phyloP scores from a whole-genome alignment of 2,888 invertebrate genomes.

The Papilio gigon region DNA sequence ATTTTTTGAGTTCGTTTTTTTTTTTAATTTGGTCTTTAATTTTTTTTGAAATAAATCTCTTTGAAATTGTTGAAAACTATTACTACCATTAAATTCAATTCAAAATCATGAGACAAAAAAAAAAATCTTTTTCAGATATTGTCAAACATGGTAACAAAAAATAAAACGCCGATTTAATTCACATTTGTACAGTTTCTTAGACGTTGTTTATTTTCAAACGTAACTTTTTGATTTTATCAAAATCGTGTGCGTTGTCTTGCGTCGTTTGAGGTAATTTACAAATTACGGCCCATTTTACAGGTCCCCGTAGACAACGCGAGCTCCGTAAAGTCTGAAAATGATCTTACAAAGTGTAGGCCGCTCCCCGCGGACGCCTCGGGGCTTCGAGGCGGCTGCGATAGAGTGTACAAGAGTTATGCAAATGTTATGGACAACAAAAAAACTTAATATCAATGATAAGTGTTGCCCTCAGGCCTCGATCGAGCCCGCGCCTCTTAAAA shows the following conservation, averaged over 20 bases:
- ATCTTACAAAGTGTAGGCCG: slow-evolving; percentile 79
- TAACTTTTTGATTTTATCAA: slow-evolving; percentile 30
- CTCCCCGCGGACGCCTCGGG: slow-evolving; percentile 70
- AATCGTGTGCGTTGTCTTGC: slow-evolving; percentile 46
- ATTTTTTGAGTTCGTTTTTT: background rate
- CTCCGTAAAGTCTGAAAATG: slow-evolving; percentile 76
- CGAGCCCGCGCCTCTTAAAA: slow-evolving; percentile 53
- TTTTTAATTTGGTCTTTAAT: background rate
- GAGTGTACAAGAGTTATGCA: slow-evolving; percentile 77
- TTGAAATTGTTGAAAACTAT: no score
- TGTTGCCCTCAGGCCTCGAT: slow-evolving; percentile 73
- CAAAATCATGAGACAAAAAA: no score
- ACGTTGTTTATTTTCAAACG: slow-evolving; percentile 2
- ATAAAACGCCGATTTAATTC: no score
- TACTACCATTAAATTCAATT: no score
- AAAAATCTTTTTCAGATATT: no score
- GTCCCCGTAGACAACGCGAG: slow-evolving; percentile 66
- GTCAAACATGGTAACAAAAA: no score
- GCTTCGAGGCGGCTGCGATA: slow-evolving; percentile 67
- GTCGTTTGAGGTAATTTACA: slow-evolving; percentile 65
- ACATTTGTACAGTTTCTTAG: no score
- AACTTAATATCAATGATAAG: slow-evolving; percentile 82
- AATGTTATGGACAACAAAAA: slow-evolving; percentile 83
- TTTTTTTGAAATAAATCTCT: no score
- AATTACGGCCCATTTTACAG: slow-evolving; percentile 64